A percentile compares a stretch with the other conserved stretches of the same genome.
Conservation (phyloP, 2,888 invertebrate species). For the Drosophila subquinaria region DNA sequence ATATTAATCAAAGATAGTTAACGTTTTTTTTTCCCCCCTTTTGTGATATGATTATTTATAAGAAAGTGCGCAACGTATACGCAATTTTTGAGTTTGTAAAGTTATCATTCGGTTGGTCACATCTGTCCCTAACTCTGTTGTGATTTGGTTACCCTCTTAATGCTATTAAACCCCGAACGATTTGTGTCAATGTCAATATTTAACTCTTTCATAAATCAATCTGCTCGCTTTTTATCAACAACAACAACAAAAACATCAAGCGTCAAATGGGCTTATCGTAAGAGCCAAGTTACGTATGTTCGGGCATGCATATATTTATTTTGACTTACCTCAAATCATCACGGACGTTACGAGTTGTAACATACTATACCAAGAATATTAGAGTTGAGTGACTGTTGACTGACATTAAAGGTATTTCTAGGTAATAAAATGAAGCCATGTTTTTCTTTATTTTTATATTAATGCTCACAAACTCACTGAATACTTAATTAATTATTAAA, state of each 20-base stretch:
- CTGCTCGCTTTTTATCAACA: slow-evolving; percentile 30
- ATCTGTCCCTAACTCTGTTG: background rate
- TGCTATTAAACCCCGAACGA: background rate
- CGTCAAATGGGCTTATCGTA: slow-evolving; percentile 35
- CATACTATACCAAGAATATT: background rate
- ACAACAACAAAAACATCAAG: slow-evolving; percentile 11
- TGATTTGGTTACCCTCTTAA: background rate
- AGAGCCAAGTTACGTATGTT: slow-evolving; percentile 4
- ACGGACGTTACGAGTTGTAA: background rate
- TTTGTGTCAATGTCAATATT: slow-evolving; percentile 15
- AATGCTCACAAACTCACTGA: too few species aligned
- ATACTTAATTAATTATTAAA: too few species aligned
- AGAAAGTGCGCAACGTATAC: slow-evolving; percentile 1
- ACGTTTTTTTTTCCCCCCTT: background rate
- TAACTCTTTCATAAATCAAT: slow-evolving; percentile 43
- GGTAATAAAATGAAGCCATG: too few species aligned
- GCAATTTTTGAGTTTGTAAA: slow-evolving; percentile 2
- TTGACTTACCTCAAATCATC: slow-evolving; percentile 2
- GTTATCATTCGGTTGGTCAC: background rate
- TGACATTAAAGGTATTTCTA: too few species aligned
- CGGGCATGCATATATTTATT: slow-evolving; percentile 8
- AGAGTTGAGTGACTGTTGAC: background rate
- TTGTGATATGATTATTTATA: slow-evolving; percentile 8
- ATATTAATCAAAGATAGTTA: slow-evolving; percentile 30
- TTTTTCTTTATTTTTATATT: too few species aligned